Evolutionary conservation across 2,113 vertebrate species (phyloP), one percentile per base, ranked within the genome.

Genomic region (Lynx canadensis): DNA sequence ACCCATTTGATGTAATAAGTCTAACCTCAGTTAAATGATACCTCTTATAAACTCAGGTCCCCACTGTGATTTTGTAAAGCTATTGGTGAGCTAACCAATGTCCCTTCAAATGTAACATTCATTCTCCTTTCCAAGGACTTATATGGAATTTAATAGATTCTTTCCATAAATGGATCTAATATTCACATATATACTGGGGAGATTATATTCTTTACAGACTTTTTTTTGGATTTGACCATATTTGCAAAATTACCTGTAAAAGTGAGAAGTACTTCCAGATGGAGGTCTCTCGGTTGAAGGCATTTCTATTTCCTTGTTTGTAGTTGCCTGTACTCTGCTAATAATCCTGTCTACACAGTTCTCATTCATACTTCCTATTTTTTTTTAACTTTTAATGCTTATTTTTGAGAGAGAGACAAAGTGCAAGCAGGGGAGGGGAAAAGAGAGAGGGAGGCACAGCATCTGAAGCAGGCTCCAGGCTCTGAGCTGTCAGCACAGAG

Each of bases 131-230:
- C 74, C 12, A 66, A 48, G 48, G 29, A 60, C 38, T 57, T 36
- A 15, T 2, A 31, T 25, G 45, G 15, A 96, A 68, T 74, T 89
- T 89, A 89, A 50, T 3, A 76, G 4, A 11, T 31, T 96, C 85
- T 76, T 10, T 94, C 25, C 50, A 18, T 66, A 89, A 57, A 38
- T 73, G 16, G 29, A 73, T 52, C 27, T 68, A 69, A 55, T 16
- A 92, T 71, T 78, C 31, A 41, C 13, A 91, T 0, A 25, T 60
- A 55, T 14, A 71, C 25, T 81, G 50, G 29, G 11, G 57, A 81
- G 95, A 76, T 79, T 41, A 33, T 74, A 86, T 80, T 94, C 73
- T 82, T 92, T 71, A 89, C 55, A 66, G 27, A 93, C 80, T 50
- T 65, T 18, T 80, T 57, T 27, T 87, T 71, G 66, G 13, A 33